Conservation (phyloP, 2,888 invertebrate genomes). For the Caenorhabditis auriculariae region DNA sequence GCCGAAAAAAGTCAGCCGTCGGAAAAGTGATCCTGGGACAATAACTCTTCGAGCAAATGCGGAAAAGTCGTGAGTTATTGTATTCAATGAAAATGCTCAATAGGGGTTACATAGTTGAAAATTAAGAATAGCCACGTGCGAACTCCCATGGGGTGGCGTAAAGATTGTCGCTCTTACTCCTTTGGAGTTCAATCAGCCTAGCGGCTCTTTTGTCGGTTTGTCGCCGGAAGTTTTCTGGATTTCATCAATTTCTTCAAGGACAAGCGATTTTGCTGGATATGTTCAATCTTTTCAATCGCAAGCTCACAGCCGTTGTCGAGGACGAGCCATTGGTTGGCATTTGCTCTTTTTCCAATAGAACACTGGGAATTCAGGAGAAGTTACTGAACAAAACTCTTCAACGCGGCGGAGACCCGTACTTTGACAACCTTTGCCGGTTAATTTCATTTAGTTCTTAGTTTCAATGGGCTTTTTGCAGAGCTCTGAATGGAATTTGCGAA, state of each 20-base stretch:
- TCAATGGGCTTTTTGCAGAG: neutral
- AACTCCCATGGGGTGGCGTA: conserved; percentile 56
- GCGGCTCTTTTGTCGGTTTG: conserved; percentile 93
- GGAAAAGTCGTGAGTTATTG: conserved; percentile 34
- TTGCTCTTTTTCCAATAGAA: neutral
- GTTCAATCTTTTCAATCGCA: conserved; percentile 87
- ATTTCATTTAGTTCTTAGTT: conserved; percentile 35
- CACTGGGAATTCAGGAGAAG: conserved; percentile 74
- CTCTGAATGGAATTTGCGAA: conserved; percentile 72
- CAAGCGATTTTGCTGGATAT: conserved; percentile 91
- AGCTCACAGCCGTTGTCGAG: conserved; percentile 90
- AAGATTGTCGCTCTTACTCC: conserved; percentile 47
- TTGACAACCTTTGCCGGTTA: conserved; percentile 73
- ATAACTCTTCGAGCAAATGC: conserved; percentile 26
- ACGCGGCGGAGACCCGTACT: conserved; percentile 89
- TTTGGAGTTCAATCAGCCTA: conserved; percentile 46
- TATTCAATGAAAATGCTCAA: neutral
- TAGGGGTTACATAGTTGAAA: neutral
- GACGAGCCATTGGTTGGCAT: conserved; percentile 81
- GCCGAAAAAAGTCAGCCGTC: conserved; percentile 29
- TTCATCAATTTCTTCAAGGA: too few relatives aligned
- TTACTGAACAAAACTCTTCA: conserved; percentile 91
- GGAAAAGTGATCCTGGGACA: conserved; percentile 48
- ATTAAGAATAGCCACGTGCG: conserved; percentile 49
- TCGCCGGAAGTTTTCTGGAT: too few relatives aligned